Percentiles rank a stretch among this genome's conserved stretches.
These are phyloP conservation scores for Rhinolophus ferrumequinum DNA, from an alignment of 2,113 vertebrate species.

Conservation along the genomic window DNA sequence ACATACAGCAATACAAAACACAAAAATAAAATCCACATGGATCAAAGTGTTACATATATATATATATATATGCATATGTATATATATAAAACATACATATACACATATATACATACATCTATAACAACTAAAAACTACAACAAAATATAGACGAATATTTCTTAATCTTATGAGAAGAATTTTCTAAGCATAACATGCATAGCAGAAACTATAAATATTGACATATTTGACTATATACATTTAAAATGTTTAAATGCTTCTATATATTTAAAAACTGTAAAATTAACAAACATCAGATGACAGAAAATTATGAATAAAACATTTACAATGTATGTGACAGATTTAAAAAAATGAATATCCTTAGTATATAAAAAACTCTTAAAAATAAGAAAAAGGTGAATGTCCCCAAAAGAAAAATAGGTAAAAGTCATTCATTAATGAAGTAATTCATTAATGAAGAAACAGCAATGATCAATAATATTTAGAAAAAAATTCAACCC, in stretches of 20 bases:
- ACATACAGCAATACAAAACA: not conserved
- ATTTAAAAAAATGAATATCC: not conserved
- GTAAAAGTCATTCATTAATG: not conserved
- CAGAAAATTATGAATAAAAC: conserved; percentile 6
- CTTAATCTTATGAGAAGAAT: not conserved
- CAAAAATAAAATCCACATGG: not conserved
- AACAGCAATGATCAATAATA: not conserved
- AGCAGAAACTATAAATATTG: not conserved
- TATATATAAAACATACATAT: not conserved
- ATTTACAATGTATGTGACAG: not conserved
- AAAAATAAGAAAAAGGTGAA: not conserved
- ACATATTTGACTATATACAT: not conserved
- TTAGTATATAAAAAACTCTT: not conserved
- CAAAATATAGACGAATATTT: not conserved
- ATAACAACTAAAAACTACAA: not conserved
- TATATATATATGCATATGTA: not conserved
- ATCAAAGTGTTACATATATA: not conserved
- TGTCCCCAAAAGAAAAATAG: not conserved
- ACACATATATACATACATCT: not conserved
- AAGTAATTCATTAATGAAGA: not conserved
- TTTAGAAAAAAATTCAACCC: not conserved
- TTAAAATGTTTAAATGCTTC: not conserved
- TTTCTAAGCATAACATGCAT: not conserved
- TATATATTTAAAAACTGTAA: not conserved
- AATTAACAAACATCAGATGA: not conserved